Percentiles rank a stretch among this genome's conserved stretches.
Evolutionary conservation across 2,888 invertebrate genomes (phyloP).

Genomic region (Bruchidius siliquastri): DNA sequence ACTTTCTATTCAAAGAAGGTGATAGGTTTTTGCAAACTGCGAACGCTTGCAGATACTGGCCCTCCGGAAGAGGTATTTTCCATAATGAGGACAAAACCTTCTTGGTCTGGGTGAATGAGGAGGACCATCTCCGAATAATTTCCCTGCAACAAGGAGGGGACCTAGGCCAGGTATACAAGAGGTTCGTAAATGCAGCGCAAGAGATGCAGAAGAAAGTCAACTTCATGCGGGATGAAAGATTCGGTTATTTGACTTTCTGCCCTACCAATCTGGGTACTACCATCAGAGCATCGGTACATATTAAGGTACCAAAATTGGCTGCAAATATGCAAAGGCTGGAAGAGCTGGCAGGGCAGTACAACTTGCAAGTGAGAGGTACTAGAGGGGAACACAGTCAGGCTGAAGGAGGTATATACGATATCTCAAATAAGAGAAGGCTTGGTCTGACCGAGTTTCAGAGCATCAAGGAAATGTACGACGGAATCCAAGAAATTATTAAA

Average conservation of each 20-base stretch:
- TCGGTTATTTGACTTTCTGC: conserved; percentile 69
- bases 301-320: conserved; percentile 59
- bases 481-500: conserved; percentile 57
- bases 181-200: conserved; percentile 51
- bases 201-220: conserved; percentile 51
- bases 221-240: conserved; percentile 56
- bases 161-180: conserved; percentile 67
- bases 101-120: conserved; percentile 95
- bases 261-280: conserved; percentile 69
- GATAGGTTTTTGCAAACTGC: conserved; percentile 84
- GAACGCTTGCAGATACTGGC: conserved; percentile 94
- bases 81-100: conserved; percentile 94
- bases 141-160: conserved; percentile 96
- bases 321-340: conserved; percentile 51
- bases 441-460: conserved; percentile 62
- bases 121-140: conserved; percentile 95
- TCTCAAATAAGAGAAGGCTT: conserved; percentile 62
- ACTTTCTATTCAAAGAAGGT: conserved; percentile 96
- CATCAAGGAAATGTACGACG: conserved; percentile 61
- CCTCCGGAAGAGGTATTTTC: conserved; percentile 87
- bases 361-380: conserved; percentile 57
- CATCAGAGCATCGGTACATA: conserved; percentile 66
- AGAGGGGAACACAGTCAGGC: conserved; percentile 60
- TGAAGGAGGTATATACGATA: conserved; percentile 58
- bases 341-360: conserved; percentile 54